Evolutionary conservation across 1,140 invertebrate genomes (phyloP).

Genomic region (Batillaria attramentaria): DNA sequence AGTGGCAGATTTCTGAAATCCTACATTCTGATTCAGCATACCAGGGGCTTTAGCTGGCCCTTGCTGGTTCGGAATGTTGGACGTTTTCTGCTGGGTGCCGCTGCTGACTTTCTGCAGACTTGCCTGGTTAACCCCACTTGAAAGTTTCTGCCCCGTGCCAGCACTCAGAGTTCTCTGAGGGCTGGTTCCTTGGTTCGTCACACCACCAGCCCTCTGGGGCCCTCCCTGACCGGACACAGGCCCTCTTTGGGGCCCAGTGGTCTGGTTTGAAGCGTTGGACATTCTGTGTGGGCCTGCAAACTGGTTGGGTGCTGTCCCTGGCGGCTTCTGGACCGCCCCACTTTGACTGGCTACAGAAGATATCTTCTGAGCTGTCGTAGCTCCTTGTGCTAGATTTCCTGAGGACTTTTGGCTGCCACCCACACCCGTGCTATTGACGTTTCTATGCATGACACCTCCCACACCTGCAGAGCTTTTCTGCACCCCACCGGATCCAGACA

Average conservation of each 20-base stretch:
- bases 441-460: no score
- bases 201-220: background rate
- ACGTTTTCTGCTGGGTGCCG: background rate
- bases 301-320: conserved; percentile 27
- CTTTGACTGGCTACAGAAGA: background rate
- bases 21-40: background rate
- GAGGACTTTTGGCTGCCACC: no score
- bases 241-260: background rate
- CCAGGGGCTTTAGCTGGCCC: background rate
- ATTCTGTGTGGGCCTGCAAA: conserved; percentile 17
- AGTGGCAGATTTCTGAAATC: conserved; percentile 7
- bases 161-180: no score
- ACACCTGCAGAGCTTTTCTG: no score
- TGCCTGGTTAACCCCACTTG: no score
- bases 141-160: no score
- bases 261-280: background rate
- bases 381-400: no score
- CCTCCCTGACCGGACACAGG: background rate
- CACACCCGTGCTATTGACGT: no score
- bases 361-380: background rate
- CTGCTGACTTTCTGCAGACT: no score
- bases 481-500: no score
- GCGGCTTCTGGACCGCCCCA: background rate
- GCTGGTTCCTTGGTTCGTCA: no score
- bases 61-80: conserved; percentile 14